A percentile compares a stretch with the other conserved stretches of the same genome.
Conservation (phyloP, 1,140 invertebrate genomes). For the Habropoda laboriosa region DNA sequence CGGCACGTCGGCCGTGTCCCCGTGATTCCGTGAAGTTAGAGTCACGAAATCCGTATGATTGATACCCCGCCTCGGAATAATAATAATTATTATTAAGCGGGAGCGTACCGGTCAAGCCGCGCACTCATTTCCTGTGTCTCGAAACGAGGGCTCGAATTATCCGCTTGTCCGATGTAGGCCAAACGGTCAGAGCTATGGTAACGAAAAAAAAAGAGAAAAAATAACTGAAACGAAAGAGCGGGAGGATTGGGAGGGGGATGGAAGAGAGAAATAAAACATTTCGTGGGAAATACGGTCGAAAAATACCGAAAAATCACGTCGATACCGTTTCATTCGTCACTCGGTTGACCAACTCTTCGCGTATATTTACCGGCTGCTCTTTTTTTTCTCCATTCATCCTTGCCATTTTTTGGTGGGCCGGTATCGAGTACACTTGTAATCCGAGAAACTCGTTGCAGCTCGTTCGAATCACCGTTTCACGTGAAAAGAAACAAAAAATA, state of each 20-base stretch:
- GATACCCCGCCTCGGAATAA: constrained; percentile 40
- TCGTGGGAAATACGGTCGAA: constrained; percentile 31
- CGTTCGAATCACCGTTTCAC: constrained; percentile 34
- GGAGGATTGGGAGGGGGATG: not conserved
- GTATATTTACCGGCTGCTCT: not conserved
- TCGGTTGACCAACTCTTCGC: constrained; percentile 32
- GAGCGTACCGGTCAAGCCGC: constrained; percentile 35
- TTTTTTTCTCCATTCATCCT: not conserved
- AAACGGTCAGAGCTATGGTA: not conserved
- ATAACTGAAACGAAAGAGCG: not conserved
- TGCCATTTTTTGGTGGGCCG: constrained; percentile 5
- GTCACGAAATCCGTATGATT: constrained; percentile 51
- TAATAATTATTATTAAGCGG: constrained; percentile 57
- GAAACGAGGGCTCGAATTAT: constrained; percentile 38
- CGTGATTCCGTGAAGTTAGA: not conserved
- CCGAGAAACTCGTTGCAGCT: constrained; percentile 24
- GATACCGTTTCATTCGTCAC: constrained; percentile 14
- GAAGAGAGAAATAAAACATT: not conserved
- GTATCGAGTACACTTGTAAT: constrained; percentile 34
- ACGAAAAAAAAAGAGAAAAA: not conserved
- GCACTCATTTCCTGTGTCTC: constrained; percentile 36
- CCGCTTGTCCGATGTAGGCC: not conserved
- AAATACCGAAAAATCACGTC: constrained; percentile 18
- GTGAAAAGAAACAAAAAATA: too few relatives aligned
- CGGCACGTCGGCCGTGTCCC: not conserved